Conservation (phyloP, 2,797 vertebrate genomes). For the Gymnothorax javanicus region DNA sequence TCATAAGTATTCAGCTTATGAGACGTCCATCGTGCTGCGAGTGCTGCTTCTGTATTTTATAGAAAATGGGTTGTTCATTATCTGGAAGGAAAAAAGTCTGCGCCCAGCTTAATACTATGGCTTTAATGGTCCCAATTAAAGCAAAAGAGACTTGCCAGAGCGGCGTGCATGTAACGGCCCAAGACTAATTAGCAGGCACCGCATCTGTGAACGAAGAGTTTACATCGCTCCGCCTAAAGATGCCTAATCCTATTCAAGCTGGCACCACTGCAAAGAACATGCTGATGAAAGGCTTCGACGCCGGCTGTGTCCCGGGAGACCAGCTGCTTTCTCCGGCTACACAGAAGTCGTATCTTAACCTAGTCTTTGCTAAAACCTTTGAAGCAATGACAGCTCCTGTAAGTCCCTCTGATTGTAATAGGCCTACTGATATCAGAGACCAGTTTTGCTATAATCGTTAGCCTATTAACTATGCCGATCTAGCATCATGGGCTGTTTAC, state of each 20-base stretch:
- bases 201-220: neutral
- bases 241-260: conserved; percentile 17
- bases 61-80: neutral
- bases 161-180: neutral
- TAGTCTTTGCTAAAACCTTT: conserved; percentile 1
- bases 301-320: conserved; percentile 13
- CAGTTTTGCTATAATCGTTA: neutral
- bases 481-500: neutral
- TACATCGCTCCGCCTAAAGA: neutral
- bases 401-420: neutral
- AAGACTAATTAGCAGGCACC: conserved; percentile 9
- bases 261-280: conserved; percentile 12
- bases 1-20: neutral
- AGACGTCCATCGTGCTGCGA: neutral
- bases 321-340: neutral
- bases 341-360: neutral
- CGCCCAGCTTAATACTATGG: neutral
- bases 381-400: neutral
- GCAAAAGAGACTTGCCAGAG: neutral
- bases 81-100: neutral
- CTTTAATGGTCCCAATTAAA: conserved; percentile 14
- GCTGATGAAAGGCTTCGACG: conserved; percentile 20
- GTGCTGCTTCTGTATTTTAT: neutral
- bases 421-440: neutral
- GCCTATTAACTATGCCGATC: neutral